These are phyloP conservation scores for Dinothrombium tinctorium DNA, from an alignment of 1,140 invertebrate genomes.

Conservation along the genomic window DNA sequence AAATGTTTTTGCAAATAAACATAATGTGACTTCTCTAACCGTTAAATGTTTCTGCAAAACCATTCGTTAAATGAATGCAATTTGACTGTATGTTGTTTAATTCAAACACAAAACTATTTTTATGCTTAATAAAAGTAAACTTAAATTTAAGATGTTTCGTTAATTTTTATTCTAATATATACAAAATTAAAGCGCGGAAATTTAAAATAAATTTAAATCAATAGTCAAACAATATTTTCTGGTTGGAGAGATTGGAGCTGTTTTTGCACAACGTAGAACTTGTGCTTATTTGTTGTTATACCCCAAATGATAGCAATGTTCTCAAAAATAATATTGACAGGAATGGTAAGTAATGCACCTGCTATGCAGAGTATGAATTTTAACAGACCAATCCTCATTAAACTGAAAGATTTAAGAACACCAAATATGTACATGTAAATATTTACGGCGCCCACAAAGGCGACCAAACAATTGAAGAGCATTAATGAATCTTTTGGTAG, in stretches of 20 bases:
- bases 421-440: slow-evolving; percentile 92
- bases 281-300: slow-evolving; percentile 67
- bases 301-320: slow-evolving; percentile 83
- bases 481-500: slow-evolving; percentile 43
- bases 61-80: too few species aligned
- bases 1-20: too few species aligned
- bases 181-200: too few species aligned
- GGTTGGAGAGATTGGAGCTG: slow-evolving; percentile 27
- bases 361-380: slow-evolving; percentile 53
- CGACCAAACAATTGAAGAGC: slow-evolving; percentile 54
- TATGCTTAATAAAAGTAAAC: too few species aligned
- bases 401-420: slow-evolving; percentile 74
- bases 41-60: too few species aligned
- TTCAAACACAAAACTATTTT: too few species aligned
- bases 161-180: too few species aligned
- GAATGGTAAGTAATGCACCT: slow-evolving; percentile 63
- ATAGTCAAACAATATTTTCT: too few species aligned
- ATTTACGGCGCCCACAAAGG: slow-evolving; percentile 67
- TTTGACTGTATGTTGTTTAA: too few species aligned
- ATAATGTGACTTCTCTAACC: too few species aligned
- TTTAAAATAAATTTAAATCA: too few species aligned
- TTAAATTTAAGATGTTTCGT: too few species aligned
- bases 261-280: slow-evolving; percentile 71
- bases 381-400: slow-evolving; percentile 53
- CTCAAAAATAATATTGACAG: slow-evolving; percentile 74